Base-by-base conservation (phyloP, 1,140 invertebrate genomes). In the Venustaconcha ellipsiformis region DNA sequence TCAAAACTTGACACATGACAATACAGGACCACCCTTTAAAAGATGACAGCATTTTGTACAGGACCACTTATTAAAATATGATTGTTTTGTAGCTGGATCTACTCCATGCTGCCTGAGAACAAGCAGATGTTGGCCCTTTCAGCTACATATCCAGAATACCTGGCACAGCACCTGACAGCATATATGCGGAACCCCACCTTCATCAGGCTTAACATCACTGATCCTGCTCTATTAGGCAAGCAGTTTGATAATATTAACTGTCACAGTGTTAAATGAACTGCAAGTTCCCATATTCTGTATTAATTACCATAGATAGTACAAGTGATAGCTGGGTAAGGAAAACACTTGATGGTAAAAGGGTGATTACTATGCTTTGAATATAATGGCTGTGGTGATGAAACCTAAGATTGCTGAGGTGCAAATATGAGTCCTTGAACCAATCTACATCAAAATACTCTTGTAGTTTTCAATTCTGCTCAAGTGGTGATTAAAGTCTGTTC, bases 61-160 rank as follows among this genome's bases (percentile, higher is more conserved):
- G 26, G 26, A 30, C 26, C 26, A 30, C 26, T 30, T 30, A 30
- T 30, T 30, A 30, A 30, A 30, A 30, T 30, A 48, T 48, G 37
- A 48, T 11, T 48, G 37, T 48, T 87, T 90, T 92, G 78, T 83
- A 94, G 93, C 88, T 94, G 92, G 83, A 95, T 97, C 65, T 95
- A 94, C 88, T 92, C 92, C 60, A 87, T 90, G 68, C 86, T 98
- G 72, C 95, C 90, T 5, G 82, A 90, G 14, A 93, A 93, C 75
- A 97, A 96, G 85, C 98, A 99, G 92, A 93, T 97, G 18, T 93
- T 99, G 79, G 94, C 96, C 57, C 93, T 95, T 30, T 99, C 97
- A 90, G 98, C 98, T 30, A 99, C 98, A n/a, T 99, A 96, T 90
- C 93, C 95, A 18, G 92, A 94, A 79, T 92, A 93, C 82, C 88